These are phyloP conservation scores for Daubentonia madagascariensis DNA, from an alignment of 2,113 vertebrate species.

Conservation along the genomic window DNA sequence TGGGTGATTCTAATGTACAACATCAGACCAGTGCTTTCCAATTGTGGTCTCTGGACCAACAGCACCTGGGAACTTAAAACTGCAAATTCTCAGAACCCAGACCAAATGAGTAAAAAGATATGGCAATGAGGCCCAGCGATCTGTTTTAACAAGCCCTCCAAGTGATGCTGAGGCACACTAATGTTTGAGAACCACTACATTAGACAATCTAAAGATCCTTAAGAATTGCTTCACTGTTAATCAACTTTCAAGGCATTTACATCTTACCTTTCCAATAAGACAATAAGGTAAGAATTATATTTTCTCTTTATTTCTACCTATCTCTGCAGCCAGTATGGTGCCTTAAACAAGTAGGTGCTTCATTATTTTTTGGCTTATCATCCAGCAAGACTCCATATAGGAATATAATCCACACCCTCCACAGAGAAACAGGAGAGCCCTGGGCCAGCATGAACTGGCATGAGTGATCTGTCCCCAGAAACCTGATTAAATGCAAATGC, in stretches of 20 bases:
- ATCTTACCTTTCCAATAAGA: neutral
- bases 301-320: neutral
- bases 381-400: neutral
- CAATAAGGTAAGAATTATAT: neutral
- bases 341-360: neutral
- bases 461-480: neutral
- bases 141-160: neutral
- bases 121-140: rapidly evolving
- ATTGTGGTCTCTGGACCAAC: neutral
- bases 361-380: neutral
- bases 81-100: neutral
- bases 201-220: neutral
- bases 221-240: neutral
- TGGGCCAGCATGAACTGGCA: neutral
- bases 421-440: neutral
- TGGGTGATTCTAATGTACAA: neutral
- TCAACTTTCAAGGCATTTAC: neutral
- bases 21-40: neutral
- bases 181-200: neutral
- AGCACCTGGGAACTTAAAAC: neutral
- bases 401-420: neutral
- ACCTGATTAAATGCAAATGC: neutral
- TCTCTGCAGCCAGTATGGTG: neutral
- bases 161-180: neutral
- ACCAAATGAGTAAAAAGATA: neutral